phyloP scores from a whole-genome alignment of 2,888 invertebrate species.

The Tolmerus cingulatus region DNA sequence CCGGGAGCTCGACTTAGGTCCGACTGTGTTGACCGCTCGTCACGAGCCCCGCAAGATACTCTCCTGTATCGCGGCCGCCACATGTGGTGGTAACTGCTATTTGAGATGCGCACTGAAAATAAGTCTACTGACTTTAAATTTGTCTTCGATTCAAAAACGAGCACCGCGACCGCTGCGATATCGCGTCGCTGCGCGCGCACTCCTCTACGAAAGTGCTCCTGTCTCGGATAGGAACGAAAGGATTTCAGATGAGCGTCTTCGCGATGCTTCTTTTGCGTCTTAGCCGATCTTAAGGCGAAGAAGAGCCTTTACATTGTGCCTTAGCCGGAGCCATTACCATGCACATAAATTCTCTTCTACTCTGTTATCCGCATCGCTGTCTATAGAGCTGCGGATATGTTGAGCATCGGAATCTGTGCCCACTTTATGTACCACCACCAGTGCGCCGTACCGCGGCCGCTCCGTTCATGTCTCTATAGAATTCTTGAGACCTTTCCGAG shows the following conservation, averaged over 20 bases:
- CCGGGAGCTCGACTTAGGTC: slow-evolving; percentile 7
- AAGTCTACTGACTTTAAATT: slow-evolving; percentile 46
- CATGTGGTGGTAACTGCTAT: slow-evolving; percentile 38
- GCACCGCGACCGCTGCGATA: not conserved
- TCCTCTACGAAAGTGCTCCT: slow-evolving; percentile 1
- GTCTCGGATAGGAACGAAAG: slow-evolving; percentile 5
- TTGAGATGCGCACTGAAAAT: slow-evolving; percentile 43
- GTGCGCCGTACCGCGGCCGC: slow-evolving; percentile 16
- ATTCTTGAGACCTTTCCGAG: slow-evolving; percentile 44
- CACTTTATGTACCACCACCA: slow-evolving; percentile 44
- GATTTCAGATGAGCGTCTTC: slow-evolving; percentile 27
- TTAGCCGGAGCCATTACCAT: slow-evolving; percentile 43
- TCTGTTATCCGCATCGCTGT: slow-evolving; percentile 42
- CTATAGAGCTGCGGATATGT: slow-evolving; percentile 31
- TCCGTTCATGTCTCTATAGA: slow-evolving; percentile 45
- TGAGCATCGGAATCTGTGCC: slow-evolving; percentile 39
- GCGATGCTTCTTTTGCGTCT: not conserved
- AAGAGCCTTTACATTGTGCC: slow-evolving; percentile 32
- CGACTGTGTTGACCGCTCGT: not conserved
- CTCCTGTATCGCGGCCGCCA: slow-evolving; percentile 14
- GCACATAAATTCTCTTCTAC: slow-evolving; percentile 45
- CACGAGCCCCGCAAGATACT: slow-evolving; percentile 13
- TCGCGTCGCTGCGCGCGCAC: slow-evolving; percentile 36
- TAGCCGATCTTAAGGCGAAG: slow-evolving; percentile 11
- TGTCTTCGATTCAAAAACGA: slow-evolving; percentile 41